Conservation (phyloP, 92 coral and sea anemone genomes). For the Desmophyllum pertusum region DNA sequence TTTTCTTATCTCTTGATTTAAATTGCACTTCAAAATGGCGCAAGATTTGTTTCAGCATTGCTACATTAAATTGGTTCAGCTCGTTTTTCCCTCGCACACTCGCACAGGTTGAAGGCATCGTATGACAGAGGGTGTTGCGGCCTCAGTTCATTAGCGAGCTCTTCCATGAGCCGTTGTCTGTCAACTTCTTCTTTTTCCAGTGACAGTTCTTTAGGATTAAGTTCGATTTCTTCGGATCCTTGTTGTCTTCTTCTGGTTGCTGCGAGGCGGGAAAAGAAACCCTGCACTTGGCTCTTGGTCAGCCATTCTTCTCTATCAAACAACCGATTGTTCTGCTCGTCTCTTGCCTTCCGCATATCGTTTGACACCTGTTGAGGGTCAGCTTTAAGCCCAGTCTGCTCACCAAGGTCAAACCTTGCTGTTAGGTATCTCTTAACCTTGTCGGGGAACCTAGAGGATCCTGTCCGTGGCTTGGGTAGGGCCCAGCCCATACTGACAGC, state of each 20-base stretch:
- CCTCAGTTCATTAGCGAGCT: conserved; percentile 48
- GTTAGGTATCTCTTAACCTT: conserved; percentile 52
- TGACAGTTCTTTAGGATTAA: conserved; percentile 24
- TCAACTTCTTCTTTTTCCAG: conserved; percentile 45
- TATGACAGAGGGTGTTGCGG: conserved; percentile 63
- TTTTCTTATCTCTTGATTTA: conserved; percentile 65
- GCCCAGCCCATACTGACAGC: conserved; percentile 72
- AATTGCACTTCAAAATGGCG: conserved; percentile 53
- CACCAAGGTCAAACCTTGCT: conserved; percentile 57
- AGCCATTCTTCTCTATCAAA: conserved; percentile 72
- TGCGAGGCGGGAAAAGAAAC: conserved; percentile 61
- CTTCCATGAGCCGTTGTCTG: conserved; percentile 29
- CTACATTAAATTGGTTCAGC: conserved; percentile 50
- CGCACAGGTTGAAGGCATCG: conserved; percentile 56
- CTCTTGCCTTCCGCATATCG: conserved; percentile 69
- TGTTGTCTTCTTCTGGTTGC: conserved; percentile 34
- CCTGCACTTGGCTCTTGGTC: conserved; percentile 63
- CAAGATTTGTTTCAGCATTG: conserved; percentile 21
- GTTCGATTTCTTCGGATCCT: conserved; percentile 8
- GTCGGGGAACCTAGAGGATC: conserved; percentile 48
- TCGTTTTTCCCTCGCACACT: conserved; percentile 46
- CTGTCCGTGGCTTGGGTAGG: conserved; percentile 47
- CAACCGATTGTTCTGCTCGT: conserved; percentile 51
- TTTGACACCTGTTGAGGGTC: conserved; percentile 66
- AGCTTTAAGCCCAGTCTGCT: conserved; percentile 58